Base-by-base conservation (phyloP, 2,113 vertebrate species). In the Hyaena hyaena region DNA sequence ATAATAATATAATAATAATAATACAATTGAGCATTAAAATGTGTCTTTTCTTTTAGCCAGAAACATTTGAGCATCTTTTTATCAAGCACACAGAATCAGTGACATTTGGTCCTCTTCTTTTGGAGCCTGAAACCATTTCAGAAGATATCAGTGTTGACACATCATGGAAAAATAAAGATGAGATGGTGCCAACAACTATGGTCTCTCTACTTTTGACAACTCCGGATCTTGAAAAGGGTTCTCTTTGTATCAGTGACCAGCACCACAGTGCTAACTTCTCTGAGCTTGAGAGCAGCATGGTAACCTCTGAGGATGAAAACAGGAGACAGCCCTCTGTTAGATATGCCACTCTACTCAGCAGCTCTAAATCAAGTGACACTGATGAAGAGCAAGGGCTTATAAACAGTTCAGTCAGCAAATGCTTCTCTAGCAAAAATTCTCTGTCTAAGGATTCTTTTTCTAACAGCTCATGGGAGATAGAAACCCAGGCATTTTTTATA, bases 1-100 rank as follows among this genome's bases (percentile, higher is more conserved):
- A 9, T 24, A 63, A 43, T 88, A 94, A 48, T 35, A 35, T 35
- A 35, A 39, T 39, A 39, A 39, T 39, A 39, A 39, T 77, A 76
- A 80, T 91, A 35, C 79, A 26, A 95, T 6, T 84, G 92, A 98
- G 74, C 95, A 74, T 96, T 98, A 96, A 98, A 98, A 97, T 93
- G 0, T 98, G 5, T 98, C 88, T 99, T 98, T 95, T 95, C 97
- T 98, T 98, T 97, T 98, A 99, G 99, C 98, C 99, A 90, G 99
- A 99, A 97, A 98, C 98, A 16, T 99, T 99, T 93, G 99, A 99
- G 94, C 99, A 99, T 89, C 98, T 99, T 95, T 99, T 99, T 96
- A 95, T 98, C 98, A 99, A 98, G 96, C 98, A 98, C 48, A 98
- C 98, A 0, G 98, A 99, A 76, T 98, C 98, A 14, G 96, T 98